Evolutionary conservation across 2,888 invertebrate genomes (phyloP).

Genomic region (Hyposoter didymator): DNA sequence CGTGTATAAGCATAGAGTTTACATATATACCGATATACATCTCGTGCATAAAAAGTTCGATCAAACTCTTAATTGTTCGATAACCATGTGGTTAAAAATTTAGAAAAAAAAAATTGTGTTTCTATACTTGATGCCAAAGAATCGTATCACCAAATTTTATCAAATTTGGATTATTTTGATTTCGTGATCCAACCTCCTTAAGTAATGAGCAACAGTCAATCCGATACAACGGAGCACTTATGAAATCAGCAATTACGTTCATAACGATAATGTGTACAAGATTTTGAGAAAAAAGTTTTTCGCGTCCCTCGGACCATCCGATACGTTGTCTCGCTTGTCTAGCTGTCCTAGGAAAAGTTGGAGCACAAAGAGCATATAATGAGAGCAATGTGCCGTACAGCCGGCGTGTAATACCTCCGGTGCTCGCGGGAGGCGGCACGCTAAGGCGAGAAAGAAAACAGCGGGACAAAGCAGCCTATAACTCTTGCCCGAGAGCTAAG

Average conservation of each 20-base stretch:
- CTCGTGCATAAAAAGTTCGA: no score
- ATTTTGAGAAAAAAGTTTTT: constrained; percentile 28
- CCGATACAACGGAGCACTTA: not conserved
- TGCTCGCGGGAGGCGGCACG: constrained; percentile 15
- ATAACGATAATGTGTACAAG: constrained; percentile 15
- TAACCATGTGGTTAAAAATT: no score
- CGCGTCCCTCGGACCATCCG: constrained; percentile 21
- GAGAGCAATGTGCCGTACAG: constrained; percentile 49
- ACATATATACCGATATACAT: no score
- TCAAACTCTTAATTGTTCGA: no score
- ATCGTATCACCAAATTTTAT: no score
- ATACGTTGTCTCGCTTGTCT: constrained; percentile 39
- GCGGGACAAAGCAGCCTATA: constrained; percentile 36
- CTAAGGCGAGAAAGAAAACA: constrained; percentile 24
- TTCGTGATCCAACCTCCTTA: no score
- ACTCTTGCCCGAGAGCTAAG: constrained; percentile 49
- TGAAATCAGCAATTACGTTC: not conserved
- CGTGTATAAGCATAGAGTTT: no score
- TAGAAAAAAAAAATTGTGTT: no score
- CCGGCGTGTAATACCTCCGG: constrained; percentile 44
- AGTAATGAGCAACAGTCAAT: no score
- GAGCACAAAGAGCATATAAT: constrained; percentile 30
- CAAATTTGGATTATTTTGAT: no score
- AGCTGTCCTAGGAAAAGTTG: constrained; percentile 39
- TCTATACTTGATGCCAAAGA: no score